Conservation (phyloP, 2,888 invertebrate genomes). For the Agrotis segetum region DNA sequence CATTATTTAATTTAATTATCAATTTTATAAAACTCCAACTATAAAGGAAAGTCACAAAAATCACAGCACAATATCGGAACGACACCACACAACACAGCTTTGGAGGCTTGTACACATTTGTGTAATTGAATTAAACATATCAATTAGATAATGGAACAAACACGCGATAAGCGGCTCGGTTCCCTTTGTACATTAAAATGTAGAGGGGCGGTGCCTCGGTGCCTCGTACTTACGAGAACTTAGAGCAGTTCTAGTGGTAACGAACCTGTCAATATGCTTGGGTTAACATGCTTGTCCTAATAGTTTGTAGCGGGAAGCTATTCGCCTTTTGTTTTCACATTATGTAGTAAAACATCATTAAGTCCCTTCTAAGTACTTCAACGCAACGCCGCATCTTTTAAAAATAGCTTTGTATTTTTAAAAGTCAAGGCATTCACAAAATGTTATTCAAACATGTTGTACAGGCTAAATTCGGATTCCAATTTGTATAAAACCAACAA, state of each 20-base stretch:
- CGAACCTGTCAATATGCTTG: constrained; percentile 50
- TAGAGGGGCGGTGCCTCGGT: constrained; percentile 6
- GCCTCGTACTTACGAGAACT: constrained; percentile 27
- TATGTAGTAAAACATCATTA: constrained; percentile 28
- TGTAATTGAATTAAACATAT: constrained; percentile 55
- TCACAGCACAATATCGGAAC: constrained; percentile 34
- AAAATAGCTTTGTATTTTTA: constrained; percentile 27
- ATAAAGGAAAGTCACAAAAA: constrained; percentile 26
- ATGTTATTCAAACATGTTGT: constrained; percentile 52
- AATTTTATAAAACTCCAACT: constrained; percentile 7
- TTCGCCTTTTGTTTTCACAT: constrained; percentile 1
- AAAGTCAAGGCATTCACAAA: constrained; percentile 19
- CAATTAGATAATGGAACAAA: constrained; percentile 48
- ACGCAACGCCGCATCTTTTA: constrained; percentile 13
- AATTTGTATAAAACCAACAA: constrained; percentile 60
- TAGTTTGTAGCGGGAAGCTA: constrained; percentile 12
- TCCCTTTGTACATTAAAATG: constrained; percentile 44
- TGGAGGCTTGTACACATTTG: constrained; percentile 43
- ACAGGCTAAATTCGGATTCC: constrained; percentile 38
- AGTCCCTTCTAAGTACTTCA: constrained; percentile 22
- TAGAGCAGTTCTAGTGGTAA: constrained; percentile 17
- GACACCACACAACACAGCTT: constrained; percentile 48
- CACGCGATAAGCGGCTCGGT: constrained; percentile 31
- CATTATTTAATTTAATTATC: neutral
- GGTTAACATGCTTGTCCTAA: constrained; percentile 44